Base-by-base conservation (phyloP, 2,113 vertebrate species). In the Motacilla alba region DNA sequence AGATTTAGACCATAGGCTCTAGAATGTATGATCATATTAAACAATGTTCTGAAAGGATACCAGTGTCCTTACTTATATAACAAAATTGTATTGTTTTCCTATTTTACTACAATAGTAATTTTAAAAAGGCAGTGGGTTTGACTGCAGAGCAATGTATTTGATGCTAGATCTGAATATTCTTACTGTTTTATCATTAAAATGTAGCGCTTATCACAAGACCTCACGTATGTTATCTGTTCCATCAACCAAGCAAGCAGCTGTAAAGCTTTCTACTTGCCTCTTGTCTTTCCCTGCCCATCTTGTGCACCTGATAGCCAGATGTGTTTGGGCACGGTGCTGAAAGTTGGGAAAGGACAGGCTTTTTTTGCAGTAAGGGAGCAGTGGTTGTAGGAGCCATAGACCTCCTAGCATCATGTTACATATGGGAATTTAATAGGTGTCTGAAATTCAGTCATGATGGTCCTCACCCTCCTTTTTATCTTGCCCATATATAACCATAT, bases 351-450 rank as follows among this genome's bases (percentile, higher is more conserved):
- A 33, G 44, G 30, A 35, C 9, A 44, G 27, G 37, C 37, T 43
- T 87, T 31, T 83, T 89, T 78, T 3, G 2, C 47, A 53, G 43
- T n/a, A 44, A 24, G 16, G 39, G 22, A 37, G 4, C 13, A 10
- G 37, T 0, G 1, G 3, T 78, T 60, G 50, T 28, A 66, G 35
- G 33, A 76, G 50, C 33, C 22, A 1, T 11, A 50, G 53, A 43
- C 10, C 35, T 68, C 19, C 7, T 7, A 43, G 47, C 13, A 73
- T 60, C 11, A 9, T 79, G 4, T 69, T 84, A 33, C 0, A 0
- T 47, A 6, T 24, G 13, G 66, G 72, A 63, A 63, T 83, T 85
- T 79, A 43, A 17, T 8, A 47, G 21, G 3, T 35, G 13, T 76
- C 18, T 64, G 44, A 28, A 59, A 67, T 20, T 64, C 72, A 46